phyloP scores from a whole-genome alignment of 2,797 vertebrate species.

The Arnoldichthys spilopterus region DNA sequence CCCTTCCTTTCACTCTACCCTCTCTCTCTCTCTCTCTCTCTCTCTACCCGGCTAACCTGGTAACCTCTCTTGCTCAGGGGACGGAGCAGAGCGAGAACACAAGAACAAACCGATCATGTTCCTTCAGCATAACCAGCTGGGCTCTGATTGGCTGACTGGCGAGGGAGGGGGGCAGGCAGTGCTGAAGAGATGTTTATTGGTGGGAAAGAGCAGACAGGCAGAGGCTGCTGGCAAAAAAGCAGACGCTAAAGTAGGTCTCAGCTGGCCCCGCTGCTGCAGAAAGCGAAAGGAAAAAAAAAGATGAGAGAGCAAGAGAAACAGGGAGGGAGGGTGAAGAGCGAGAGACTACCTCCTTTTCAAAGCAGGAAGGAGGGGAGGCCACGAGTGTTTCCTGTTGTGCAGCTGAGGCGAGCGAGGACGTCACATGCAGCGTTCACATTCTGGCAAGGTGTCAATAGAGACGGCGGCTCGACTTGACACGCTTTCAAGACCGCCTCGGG shows the following conservation, averaged over 20 bases:
- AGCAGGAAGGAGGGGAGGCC: slow-evolving; percentile 83
- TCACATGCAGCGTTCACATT: slow-evolving; percentile 74
- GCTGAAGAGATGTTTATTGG: slow-evolving; percentile 52
- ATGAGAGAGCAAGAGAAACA: slow-evolving; percentile 18
- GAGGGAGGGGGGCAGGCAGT: slow-evolving; percentile 34
- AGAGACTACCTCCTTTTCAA: slow-evolving; percentile 73
- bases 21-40: slow-evolving; percentile 49
- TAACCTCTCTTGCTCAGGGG: slow-evolving; percentile 53
- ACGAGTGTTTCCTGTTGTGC: slow-evolving; percentile 86
- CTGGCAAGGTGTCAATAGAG: slow-evolving; percentile 66
- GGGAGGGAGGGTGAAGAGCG: slow-evolving; percentile 32
- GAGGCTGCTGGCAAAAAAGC: slow-evolving; percentile 55
- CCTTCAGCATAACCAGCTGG: slow-evolving; percentile 56
- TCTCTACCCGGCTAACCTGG: slow-evolving; percentile 35
- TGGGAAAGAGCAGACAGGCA: slow-evolving; percentile 41
- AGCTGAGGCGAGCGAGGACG: slow-evolving; percentile 77
- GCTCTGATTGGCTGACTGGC: slow-evolving; percentile 45
- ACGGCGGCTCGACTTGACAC: slow-evolving; percentile 41
- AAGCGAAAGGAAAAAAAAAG: slow-evolving; percentile 52
- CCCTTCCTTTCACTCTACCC: no score
- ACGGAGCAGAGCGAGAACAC: slow-evolving; percentile 45
- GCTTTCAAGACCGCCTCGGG: not conserved
- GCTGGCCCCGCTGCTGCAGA: slow-evolving; percentile 59
- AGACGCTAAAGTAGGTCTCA: slow-evolving; percentile 72
- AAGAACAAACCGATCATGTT: slow-evolving; percentile 55